Evolutionary conservation across 2,888 invertebrate species (phyloP).

Genomic region (Eulithis prunata): DNA sequence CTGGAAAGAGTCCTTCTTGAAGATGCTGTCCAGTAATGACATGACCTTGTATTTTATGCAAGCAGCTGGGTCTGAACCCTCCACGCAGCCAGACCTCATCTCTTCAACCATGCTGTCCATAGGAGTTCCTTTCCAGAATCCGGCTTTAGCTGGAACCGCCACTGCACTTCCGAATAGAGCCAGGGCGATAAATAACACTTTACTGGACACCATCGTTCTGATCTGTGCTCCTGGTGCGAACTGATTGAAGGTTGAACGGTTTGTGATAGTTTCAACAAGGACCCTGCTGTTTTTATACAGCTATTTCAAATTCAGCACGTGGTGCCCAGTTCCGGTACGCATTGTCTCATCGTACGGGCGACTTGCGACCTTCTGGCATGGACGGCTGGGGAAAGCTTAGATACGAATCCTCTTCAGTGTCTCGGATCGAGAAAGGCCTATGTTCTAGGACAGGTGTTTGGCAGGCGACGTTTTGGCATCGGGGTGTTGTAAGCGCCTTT

Average conservation of each 20-base stretch:
- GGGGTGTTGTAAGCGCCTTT: slow-evolving; percentile 65
- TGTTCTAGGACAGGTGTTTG: slow-evolving; percentile 53
- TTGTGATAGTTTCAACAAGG: slow-evolving; percentile 81
- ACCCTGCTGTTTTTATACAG: slow-evolving; percentile 82
- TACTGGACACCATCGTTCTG: slow-evolving; percentile 74
- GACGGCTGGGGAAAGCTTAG: slow-evolving; percentile 80
- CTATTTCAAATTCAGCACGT: slow-evolving; percentile 83
- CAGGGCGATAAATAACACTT: slow-evolving; percentile 78
- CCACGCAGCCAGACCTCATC: slow-evolving; percentile 89
- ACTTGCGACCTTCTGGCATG: slow-evolving; percentile 70
- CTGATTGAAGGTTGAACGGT: slow-evolving; percentile 71
- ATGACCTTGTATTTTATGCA: slow-evolving; percentile 94
- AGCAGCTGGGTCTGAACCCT: slow-evolving; percentile 90
- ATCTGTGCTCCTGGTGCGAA: slow-evolving; percentile 66
- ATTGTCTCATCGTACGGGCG: slow-evolving; percentile 72
- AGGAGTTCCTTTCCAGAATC: slow-evolving; percentile 88
- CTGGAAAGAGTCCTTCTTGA: slow-evolving; percentile 91
- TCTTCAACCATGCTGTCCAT: slow-evolving; percentile 90
- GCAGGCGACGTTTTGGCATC: slow-evolving; percentile 61
- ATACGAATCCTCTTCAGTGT: slow-evolving; percentile 70
- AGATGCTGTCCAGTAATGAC: slow-evolving; percentile 90
- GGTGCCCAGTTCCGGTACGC: slow-evolving; percentile 77
- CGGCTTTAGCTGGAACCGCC: slow-evolving; percentile 86
- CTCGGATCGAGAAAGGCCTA: slow-evolving; percentile 64
- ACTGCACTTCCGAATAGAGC: slow-evolving; percentile 84